Evolutionary conservation across 2,797 vertebrate genomes (phyloP).

Genomic region (Naso thynnoides): DNA sequence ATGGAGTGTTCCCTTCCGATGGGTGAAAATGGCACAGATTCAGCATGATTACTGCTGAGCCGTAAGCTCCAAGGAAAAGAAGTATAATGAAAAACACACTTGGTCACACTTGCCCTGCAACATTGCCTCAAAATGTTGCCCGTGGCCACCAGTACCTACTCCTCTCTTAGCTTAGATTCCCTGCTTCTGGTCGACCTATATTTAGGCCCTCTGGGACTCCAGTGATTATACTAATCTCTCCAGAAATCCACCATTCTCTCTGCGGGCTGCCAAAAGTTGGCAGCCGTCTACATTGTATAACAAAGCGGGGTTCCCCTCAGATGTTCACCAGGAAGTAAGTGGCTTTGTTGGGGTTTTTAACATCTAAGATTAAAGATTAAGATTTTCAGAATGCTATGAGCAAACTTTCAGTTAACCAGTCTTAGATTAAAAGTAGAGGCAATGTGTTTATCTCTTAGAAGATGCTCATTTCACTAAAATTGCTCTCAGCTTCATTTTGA

Average conservation of each 20-base stretch:
- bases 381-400: conserved; percentile 5
- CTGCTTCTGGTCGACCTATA: conserved; percentile 64
- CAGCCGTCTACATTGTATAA: conserved; percentile 57
- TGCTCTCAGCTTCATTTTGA: background rate
- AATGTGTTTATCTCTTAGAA: conserved; percentile 10
- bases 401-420: conserved; percentile 14
- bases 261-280: conserved; percentile 62
- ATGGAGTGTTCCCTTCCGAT: conserved; percentile 5
- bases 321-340: conserved; percentile 51
- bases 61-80: conserved; percentile 33
- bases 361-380: conserved; percentile 47
- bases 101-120: conserved; percentile 63
- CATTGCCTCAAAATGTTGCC: conserved; percentile 66
- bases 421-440: conserved; percentile 4
- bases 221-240: conserved; percentile 75
- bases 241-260: conserved; percentile 67
- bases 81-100: conserved; percentile 51
- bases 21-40: conserved; percentile 4
- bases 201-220: conserved; percentile 66
- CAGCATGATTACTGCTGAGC: conserved; percentile 1
- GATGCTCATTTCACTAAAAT: background rate
- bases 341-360: conserved; percentile 45
- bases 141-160: conserved; percentile 53
- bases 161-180: conserved; percentile 48
- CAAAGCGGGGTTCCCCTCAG: conserved; percentile 61